Base-by-base conservation (phyloP, 1,140 invertebrate genomes). In the Conopomorpha cramerella region DNA sequence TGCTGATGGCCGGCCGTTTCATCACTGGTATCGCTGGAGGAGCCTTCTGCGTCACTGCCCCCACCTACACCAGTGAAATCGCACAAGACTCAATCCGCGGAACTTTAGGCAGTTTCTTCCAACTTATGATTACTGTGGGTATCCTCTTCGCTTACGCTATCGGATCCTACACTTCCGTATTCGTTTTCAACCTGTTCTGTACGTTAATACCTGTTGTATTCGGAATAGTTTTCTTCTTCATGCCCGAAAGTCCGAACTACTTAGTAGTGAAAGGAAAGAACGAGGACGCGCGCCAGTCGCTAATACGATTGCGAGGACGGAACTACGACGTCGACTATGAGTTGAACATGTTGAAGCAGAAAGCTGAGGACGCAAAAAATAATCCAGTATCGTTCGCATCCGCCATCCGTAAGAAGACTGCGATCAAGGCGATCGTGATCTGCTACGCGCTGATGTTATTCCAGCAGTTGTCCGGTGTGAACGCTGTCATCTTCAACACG, bases 391-490 rank as follows among this genome's bases (percentile, higher is more conserved):
- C 86, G 1, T 79, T 87, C 17, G 27, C 50, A 2, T 57, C 79
- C 8, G 80, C 84, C 1, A 78, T 90, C 7, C 77, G 63, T 2
- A 81, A 82, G 30, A 82, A 67, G 41, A 80, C 84, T 10, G 83
- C 84, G 0, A 62, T 80, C 14, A 91, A 86, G 61, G 88, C 86
- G 6, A 56, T 93, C 7, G 37, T 86, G 3, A 89, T 95, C 18
- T 85, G 83, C 27, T 82, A 90, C 41, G 84, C 85, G 10, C 73
- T 95, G 1, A 92, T 95, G 89, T 73, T 91, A 33, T 88, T 94
- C 60, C 92, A 95, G 55, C 92, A 95, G 59, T 70, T 94, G 16
- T 87, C 86, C 35, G 91, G 92, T 25, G 90, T 95, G 12, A 94
- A 94, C 48, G 89, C 88, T 0, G 88, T 95, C 13, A 86, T 92